Evolutionary conservation across 2,113 vertebrate species (phyloP).

Genomic region (Rutilus rutilus): DNA sequence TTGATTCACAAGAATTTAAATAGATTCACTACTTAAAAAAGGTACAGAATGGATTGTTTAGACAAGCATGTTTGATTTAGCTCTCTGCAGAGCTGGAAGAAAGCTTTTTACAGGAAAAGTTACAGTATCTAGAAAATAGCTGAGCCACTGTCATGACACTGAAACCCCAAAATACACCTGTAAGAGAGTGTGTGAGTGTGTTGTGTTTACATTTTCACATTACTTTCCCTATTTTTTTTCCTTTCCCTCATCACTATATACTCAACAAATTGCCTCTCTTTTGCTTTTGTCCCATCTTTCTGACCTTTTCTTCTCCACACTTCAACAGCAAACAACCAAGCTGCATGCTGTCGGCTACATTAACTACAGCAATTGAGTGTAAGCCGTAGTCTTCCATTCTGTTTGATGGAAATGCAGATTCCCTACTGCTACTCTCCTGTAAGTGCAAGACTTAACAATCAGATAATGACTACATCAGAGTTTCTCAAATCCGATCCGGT

Average conservation of each 20-base stretch:
- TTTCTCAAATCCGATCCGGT: too few species aligned
- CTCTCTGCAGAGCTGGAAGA: neutral
- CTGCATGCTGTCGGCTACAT: neutral
- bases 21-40: neutral
- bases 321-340: neutral
- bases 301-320: neutral
- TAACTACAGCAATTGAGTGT: neutral
- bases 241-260: neutral
- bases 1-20: neutral
- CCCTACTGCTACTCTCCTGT: neutral
- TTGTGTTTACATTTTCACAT: neutral
- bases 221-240: neutral
- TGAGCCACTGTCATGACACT: neutral
- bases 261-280: neutral
- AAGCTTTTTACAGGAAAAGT: neutral
- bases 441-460: neutral
- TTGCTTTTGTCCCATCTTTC: neutral
- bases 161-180: neutral
- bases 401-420: neutral
- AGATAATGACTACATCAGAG: constrained; percentile 11
- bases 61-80: neutral
- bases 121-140: neutral
- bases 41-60: neutral
- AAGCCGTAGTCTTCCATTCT: neutral
- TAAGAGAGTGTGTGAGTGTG: neutral